Base-by-base conservation (phyloP, 2,797 vertebrate species). In the Scomberomorus guttatus region DNA sequence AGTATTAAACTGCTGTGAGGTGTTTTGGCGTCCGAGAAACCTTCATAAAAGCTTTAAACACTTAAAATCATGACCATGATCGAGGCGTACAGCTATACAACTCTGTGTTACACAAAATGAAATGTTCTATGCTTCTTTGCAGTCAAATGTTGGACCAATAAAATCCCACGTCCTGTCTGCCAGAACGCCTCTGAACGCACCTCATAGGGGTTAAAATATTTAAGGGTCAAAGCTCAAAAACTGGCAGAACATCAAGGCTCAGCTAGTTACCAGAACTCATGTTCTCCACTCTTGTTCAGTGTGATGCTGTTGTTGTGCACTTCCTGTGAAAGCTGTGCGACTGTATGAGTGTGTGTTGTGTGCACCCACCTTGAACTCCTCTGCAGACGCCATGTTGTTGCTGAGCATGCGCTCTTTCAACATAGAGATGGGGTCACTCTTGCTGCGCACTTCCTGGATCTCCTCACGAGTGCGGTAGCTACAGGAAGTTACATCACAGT, bases 401-500 rank as follows among this genome's bases (percentile, higher is more conserved):
- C 87, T 94, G 37, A 99, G 87, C 95, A 99, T 96, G 72, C 95
- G 96, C 48, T 98, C 97, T 69, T 96, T 97, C 81, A 99, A 94
- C 89, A 98, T 67, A 54, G 95, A 95, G 90, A 99, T 98, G 27
- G 98, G 98, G 87, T 99, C 97, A 0, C 95, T 97, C 93, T 98
- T 98, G 48, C 93, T 97, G 74, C 97, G 95, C 8, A 99, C 96
- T 67, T 96, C 95, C 89, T 98, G 97, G 79, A 99, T 95, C 92
- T 99, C 98, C 54, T 99, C 96, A 18, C 97, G 95, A 0, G 96
- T 96, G 6, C 97, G 97, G 81, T 99, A 99, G 90, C 97, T 98
- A 69, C 65, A 87, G 34, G 48, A 34, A 54, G 55, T 72, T 1
- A 67, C 85, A 62, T 10, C 52, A 75, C 24, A 42, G 48, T 63